Percentiles rank a stretch among this genome's conserved stretches.
Evolutionary conservation across 2,113 vertebrate species (phyloP).

Genomic region (Xenopus borealis): DNA sequence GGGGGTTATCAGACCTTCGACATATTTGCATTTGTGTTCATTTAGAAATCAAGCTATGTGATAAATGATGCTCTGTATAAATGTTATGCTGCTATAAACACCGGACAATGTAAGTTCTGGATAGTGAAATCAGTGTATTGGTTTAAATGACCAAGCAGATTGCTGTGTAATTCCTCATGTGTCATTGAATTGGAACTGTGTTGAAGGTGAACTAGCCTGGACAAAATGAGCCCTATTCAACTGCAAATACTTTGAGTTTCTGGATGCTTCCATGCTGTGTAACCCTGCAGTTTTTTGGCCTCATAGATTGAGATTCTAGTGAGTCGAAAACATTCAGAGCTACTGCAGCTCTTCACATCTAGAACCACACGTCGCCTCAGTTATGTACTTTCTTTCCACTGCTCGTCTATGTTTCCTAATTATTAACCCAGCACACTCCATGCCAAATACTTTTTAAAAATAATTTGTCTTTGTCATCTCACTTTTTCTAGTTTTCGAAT

Average conservation of each 20-base stretch:
- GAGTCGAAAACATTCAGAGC: slow-evolving; percentile 3
- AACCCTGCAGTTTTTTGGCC: slow-evolving; percentile 38
- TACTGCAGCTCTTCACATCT: slow-evolving; percentile 9
- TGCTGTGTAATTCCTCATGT: slow-evolving; percentile 4
- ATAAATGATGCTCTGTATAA: too few relatives aligned
- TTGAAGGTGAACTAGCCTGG: slow-evolving; percentile 33
- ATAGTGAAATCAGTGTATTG: slow-evolving; percentile 19
- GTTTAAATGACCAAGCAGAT: slow-evolving; percentile 16
- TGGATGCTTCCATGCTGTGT: slow-evolving; percentile 19
- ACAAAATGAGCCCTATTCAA: slow-evolving; percentile 39
- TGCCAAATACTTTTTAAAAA: background rate
- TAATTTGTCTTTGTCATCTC: too few relatives aligned
- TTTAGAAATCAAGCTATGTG: too few relatives aligned
- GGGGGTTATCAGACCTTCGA: too few relatives aligned
- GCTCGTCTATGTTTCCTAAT: slow-evolving; percentile 8
- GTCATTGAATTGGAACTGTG: slow-evolving; percentile 23
- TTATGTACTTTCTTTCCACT: slow-evolving; percentile 15
- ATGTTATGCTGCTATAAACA: too few relatives aligned
- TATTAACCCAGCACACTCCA: slow-evolving; percentile 8
- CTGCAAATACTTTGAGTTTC: slow-evolving; percentile 27
- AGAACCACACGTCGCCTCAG: slow-evolving; percentile 12
- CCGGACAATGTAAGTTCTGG: background rate
- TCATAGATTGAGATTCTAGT: slow-evolving; percentile 11
- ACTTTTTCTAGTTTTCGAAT: too few relatives aligned
- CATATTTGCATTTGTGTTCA: too few relatives aligned